Evolutionary conservation across 2,888 invertebrate species (phyloP).

Genomic region (Meiosimyza platycephala): DNA sequence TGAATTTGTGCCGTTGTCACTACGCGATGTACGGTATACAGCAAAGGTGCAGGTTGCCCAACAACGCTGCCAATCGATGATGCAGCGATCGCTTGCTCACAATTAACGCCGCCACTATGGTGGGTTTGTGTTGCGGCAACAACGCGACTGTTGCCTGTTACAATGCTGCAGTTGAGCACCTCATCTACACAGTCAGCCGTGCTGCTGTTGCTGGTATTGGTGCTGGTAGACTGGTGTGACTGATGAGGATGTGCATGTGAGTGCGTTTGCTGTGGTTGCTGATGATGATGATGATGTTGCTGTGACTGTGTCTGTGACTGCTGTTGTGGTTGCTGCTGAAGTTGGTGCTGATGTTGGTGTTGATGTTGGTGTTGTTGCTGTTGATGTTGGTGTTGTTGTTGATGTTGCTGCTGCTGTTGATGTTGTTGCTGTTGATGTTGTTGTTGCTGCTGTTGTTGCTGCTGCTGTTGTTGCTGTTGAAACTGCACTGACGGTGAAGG

Average conservation of each 20-base stretch:
- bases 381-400: slow-evolving; percentile 54
- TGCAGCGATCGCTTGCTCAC: slow-evolving; percentile 49
- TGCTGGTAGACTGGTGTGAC: not conserved
- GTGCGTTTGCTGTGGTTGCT: slow-evolving; percentile 45
- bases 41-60: slow-evolving; percentile 57
- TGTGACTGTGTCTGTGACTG: slow-evolving; percentile 39
- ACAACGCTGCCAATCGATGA: slow-evolving; percentile 51
- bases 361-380: slow-evolving; percentile 50
- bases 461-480: slow-evolving; percentile 46
- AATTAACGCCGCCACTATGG: slow-evolving; percentile 46
- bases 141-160: slow-evolving; percentile 53
- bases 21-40: slow-evolving; percentile 67
- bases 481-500: slow-evolving; percentile 49
- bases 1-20: slow-evolving; percentile 67
- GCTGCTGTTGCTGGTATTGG: not conserved
- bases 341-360: slow-evolving; percentile 47
- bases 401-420: slow-evolving; percentile 44
- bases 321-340: slow-evolving; percentile 43
- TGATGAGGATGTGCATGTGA: slow-evolving; percentile 14
- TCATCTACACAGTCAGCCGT: slow-evolving; percentile 56
- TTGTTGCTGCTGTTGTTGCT: slow-evolving; percentile 46
- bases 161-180: slow-evolving; percentile 54
- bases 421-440: slow-evolving; percentile 47
- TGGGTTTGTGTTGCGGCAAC: slow-evolving; percentile 62
- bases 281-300: slow-evolving; percentile 33